Percentiles rank a stretch among this genome's conserved stretches.
Conservation (phyloP, 2,888 invertebrate genomes). For the Metallyticus violacea region DNA sequence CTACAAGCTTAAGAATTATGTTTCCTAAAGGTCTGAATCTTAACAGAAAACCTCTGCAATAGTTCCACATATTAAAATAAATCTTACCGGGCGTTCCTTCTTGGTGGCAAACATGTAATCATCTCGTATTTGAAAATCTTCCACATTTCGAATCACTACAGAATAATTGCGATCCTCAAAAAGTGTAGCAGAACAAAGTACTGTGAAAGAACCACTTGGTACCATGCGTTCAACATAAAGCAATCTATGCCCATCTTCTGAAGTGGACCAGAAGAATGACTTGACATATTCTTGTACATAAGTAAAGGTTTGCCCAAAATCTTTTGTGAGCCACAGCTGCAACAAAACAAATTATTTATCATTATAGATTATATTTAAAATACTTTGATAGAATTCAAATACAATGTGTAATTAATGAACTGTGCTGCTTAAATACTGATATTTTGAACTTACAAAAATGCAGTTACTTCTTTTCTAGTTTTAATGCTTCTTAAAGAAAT, state of each 20-base stretch:
- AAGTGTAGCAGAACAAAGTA: slow-evolving; percentile 47
- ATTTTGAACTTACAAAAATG: no score
- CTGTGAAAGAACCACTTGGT: slow-evolving; percentile 56
- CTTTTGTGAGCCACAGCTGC: slow-evolving; percentile 72
- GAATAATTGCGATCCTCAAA: slow-evolving; percentile 42
- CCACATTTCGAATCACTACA: slow-evolving; percentile 63
- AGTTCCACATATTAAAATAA: no score
- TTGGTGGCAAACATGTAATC: slow-evolving; percentile 84
- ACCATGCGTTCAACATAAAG: slow-evolving; percentile 69
- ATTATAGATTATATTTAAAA: no score
- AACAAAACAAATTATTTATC: no score
- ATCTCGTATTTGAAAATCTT: slow-evolving; percentile 78
- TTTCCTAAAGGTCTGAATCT: no score
- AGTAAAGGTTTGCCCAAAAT: slow-evolving; percentile 72
- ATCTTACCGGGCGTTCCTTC: slow-evolving; percentile 56
- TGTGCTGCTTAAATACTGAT: no score
- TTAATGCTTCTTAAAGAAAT: no score
- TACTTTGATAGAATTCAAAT: no score
- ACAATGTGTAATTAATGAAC: no score
- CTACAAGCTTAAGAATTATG: no score
- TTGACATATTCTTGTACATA: slow-evolving; percentile 71
- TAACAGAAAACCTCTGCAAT: no score
- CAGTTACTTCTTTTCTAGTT: no score
- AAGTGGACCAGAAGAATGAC: slow-evolving; percentile 67
- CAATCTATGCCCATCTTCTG: slow-evolving; percentile 38